Evolutionary conservation across 2,888 invertebrate species (phyloP), one percentile per base, ranked within the genome.

Genomic region (Andrena bicolor): DNA sequence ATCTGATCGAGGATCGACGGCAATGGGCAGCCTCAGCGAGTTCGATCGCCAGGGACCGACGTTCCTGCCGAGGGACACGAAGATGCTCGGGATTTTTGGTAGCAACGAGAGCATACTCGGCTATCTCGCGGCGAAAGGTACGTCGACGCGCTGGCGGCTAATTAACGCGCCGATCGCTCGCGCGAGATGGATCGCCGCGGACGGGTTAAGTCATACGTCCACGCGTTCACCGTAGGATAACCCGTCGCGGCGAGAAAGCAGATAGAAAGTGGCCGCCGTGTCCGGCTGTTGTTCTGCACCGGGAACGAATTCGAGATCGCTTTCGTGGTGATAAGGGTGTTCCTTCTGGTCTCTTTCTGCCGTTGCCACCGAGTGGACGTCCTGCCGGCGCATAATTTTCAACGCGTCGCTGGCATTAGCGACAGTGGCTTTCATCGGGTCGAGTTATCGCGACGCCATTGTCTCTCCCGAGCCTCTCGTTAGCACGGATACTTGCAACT

Each of bases 31-130:
- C 28, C 35, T 35, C 1, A 20, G 32, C 3, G 2, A 23, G 4
- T 1, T 2, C 8, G 51, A 80, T 23, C 0, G 58, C 16, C 30
- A 49, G 8, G n/a, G 35, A 65, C 53, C 51, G 60, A 26, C 63
- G 8, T 23, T 49, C 10, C 8, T 30, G 26, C 49, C 74, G 71
- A 16, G 28, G 8, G 41, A 60, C 28, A 56, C 85, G 83, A 92
- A 90, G 85, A 93, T 92, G 91, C 87, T 92, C 32, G 90, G 90
- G 53, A 87, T 91, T 76, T 92, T 92, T 69, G 91, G 92, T 75
- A 92, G 91, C 83, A 92, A 92, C 89, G 92, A 92, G 84, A 93
- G 92, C 80, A 92, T 93, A 84, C 90, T 93, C 63, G 91, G 92
- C 66, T 93, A 92, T 69, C 90, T 92, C 74, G 83, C 89, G 53